Conservation (phyloP, 1,140 invertebrate genomes). For the Battus philenor region DNA sequence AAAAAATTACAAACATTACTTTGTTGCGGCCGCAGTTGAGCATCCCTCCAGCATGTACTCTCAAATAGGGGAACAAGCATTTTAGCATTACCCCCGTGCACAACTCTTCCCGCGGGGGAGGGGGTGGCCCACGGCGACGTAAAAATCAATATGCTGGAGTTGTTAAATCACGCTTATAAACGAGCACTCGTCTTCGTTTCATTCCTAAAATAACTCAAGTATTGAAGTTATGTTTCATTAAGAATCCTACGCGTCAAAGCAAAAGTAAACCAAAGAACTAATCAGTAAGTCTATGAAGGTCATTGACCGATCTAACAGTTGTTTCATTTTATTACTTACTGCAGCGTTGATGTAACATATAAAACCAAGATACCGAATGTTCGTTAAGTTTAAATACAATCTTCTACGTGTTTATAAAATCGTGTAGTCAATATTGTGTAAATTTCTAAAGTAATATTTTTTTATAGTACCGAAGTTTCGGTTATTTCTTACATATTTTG, state of each 20-base stretch:
- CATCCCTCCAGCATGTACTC: conserved; percentile 72
- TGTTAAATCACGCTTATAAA: conserved; percentile 85
- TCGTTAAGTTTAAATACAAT: no score
- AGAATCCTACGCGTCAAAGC: not conserved
- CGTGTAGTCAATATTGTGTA: no score
- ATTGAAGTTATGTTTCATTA: conserved; percentile 37
- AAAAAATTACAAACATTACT: conserved; percentile 42
- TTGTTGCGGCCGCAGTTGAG: conserved; percentile 39
- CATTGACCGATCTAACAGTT: conserved; percentile 3
- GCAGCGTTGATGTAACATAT: no score
- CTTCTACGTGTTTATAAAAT: no score
- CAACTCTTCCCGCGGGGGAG: conserved; percentile 75
- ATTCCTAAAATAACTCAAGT: conserved; percentile 66
- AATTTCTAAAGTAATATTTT: no score
- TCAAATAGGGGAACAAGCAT: conserved; percentile 76
- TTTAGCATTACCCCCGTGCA: conserved; percentile 76
- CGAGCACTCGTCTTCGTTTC: conserved; percentile 79
- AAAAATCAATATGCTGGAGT: conserved; percentile 85
- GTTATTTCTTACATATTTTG: no score
- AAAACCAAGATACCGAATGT: no score
- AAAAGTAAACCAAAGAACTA: not conserved
- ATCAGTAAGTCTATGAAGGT: conserved; percentile 7
- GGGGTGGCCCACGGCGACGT: conserved; percentile 74
- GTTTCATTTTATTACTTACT: no score
- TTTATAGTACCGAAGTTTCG: no score